Evolutionary conservation across 2,113 vertebrate genomes (phyloP).

Genomic region (Rattus norvegicus): DNA sequence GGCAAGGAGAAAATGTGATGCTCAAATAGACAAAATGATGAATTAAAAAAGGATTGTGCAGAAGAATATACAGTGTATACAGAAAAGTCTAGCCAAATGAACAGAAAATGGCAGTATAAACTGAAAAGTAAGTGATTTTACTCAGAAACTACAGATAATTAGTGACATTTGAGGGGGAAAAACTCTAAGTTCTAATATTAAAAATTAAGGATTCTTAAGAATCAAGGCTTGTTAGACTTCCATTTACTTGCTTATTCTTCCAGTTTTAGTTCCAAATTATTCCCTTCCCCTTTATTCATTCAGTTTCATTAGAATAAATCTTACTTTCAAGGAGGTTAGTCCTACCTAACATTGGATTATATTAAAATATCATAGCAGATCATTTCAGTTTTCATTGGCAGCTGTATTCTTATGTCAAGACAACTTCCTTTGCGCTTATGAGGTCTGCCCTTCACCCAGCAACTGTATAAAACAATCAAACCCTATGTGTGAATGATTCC

Average conservation of each 20-base stretch:
- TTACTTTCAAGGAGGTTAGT: conserved; percentile 44
- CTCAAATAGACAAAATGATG: background rate
- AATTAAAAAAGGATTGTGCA: background rate
- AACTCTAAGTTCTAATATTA: background rate
- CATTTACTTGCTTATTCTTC: background rate
- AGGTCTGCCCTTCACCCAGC: background rate
- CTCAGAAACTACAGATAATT: background rate
- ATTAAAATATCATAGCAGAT: background rate
- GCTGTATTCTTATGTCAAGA: conserved; percentile 30
- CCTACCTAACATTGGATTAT: background rate
- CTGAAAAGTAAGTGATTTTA: background rate
- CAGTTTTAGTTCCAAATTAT: background rate
- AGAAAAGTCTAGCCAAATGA: background rate
- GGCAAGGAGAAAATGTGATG: background rate
- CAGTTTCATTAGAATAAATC: conserved; percentile 23
- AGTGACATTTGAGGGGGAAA: background rate
- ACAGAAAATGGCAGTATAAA: background rate
- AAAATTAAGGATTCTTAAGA: background rate
- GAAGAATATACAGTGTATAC: background rate
- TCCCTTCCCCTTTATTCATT: background rate
- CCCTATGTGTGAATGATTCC: conserved; percentile 2
- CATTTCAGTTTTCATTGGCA: conserved; percentile 50
- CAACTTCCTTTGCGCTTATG: conserved; percentile 55
- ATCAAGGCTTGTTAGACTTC: background rate
- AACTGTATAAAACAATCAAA: conserved; percentile 53